Percentiles rank a stretch among this genome's conserved stretches.
Evolutionary conservation across 2,113 vertebrate species (phyloP).

Genomic region (Cololabis saira): DNA sequence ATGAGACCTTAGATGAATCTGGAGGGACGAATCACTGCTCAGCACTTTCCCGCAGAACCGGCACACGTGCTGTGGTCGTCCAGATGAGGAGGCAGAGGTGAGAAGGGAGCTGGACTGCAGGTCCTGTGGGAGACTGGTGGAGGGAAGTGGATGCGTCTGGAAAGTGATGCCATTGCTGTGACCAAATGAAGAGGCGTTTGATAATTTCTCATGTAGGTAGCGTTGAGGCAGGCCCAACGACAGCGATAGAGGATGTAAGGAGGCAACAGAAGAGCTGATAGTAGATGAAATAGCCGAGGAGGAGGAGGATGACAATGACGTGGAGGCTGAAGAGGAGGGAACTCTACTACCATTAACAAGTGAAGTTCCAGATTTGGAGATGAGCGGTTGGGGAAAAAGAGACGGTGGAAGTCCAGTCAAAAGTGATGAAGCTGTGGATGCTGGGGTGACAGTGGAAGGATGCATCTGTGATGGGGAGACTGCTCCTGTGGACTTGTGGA

Average conservation of each 20-base stretch:
- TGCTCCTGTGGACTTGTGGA: conserved; percentile 54
- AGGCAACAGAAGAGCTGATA: conserved; percentile 70
- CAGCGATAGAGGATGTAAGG: conserved; percentile 79
- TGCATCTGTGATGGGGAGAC: conserved; percentile 70
- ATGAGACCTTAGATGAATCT: conserved; percentile 93
- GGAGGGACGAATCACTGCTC: conserved; percentile 93
- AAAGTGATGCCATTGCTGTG: conserved; percentile 71
- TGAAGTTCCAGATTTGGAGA: conserved; percentile 72
- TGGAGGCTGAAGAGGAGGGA: conserved; percentile 58
- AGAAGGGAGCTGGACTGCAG: conserved; percentile 71
- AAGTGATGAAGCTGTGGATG: conserved; percentile 61
- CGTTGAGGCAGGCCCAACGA: conserved; percentile 78
- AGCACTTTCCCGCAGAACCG: conserved; percentile 92
- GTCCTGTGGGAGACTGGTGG: conserved; percentile 74
- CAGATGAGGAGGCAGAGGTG: conserved; percentile 57
- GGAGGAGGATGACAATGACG: conserved; percentile 62
- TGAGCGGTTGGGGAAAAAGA: conserved; percentile 68
- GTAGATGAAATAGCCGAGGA: conserved; percentile 60
- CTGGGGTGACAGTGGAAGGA: conserved; percentile 58
- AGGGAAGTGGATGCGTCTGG: conserved; percentile 65
- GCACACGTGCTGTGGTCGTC: conserved; percentile 85
- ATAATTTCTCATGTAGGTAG: conserved; percentile 86
- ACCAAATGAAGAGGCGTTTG: conserved; percentile 74
- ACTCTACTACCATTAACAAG: conserved; percentile 64
- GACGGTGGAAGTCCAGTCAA: conserved; percentile 72